A percentile compares a stretch with the other conserved stretches of the same genome.
These are phyloP conservation scores for Hypsopygia costalis DNA, from an alignment of 2,888 invertebrate species.

Conservation along the genomic window DNA sequence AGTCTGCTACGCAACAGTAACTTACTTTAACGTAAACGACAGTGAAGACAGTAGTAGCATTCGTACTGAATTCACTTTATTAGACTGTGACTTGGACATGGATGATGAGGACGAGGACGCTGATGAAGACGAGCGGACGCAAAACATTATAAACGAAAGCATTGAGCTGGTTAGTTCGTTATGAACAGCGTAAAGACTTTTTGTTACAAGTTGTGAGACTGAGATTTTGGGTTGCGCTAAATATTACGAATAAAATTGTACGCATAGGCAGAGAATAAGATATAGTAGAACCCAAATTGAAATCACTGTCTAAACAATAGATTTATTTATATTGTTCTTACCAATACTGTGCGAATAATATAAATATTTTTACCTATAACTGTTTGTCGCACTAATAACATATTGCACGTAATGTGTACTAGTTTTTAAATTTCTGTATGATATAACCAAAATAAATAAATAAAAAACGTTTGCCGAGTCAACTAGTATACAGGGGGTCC, in stretches of 20 bases:
- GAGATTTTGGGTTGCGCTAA: neutral
- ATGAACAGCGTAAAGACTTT: conserved; percentile 36
- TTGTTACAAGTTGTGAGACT: neutral
- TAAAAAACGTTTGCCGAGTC: too few relatives aligned
- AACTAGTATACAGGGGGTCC: too few relatives aligned
- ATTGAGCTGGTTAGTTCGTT: conserved; percentile 66
- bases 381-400: too few relatives aligned
- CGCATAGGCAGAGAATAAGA: too few relatives aligned
- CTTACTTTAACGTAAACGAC: conserved; percentile 69
- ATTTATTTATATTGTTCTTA: too few relatives aligned
- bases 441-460: too few relatives aligned
- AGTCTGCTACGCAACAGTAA: conserved; percentile 65
- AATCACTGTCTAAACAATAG: too few relatives aligned
- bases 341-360: too few relatives aligned
- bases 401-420: too few relatives aligned
- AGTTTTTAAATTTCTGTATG: too few relatives aligned
- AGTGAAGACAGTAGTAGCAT: conserved; percentile 72
- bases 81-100: conserved; percentile 50
- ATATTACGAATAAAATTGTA: neutral
- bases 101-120: conserved; percentile 31
- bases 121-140: conserved; percentile 42
- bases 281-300: too few relatives aligned
- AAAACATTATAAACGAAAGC: conserved; percentile 70
- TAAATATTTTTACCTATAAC: too few relatives aligned
- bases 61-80: conserved; percentile 64